phyloP scores from a whole-genome alignment of 2,888 invertebrate species.

The Junonia oenone region DNA sequence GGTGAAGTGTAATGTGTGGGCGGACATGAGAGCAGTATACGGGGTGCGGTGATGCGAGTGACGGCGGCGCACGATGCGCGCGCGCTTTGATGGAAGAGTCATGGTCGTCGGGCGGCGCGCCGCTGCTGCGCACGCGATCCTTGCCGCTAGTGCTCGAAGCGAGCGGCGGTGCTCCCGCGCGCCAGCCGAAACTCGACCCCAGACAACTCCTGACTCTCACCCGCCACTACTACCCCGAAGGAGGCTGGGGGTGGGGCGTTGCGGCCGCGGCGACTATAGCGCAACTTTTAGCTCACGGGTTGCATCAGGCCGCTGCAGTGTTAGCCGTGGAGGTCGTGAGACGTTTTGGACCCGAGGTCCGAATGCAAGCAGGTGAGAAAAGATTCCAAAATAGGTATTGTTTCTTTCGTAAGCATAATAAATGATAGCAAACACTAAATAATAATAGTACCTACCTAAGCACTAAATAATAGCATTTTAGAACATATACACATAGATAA shows the following conservation, averaged over 20 bases:
- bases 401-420: too few species aligned
- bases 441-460: too few species aligned
- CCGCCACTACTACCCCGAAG: slow-evolving; percentile 92
- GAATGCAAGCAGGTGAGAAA: slow-evolving; percentile 82
- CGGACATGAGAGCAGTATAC: slow-evolving; percentile 60
- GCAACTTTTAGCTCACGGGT: slow-evolving; percentile 86
- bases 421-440: too few species aligned
- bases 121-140: slow-evolving; percentile 83
- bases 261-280: slow-evolving; percentile 85
- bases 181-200: slow-evolving; percentile 72
- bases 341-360: slow-evolving; percentile 80
- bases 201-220: slow-evolving; percentile 83
- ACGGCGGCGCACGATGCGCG: slow-evolving; percentile 67
- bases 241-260: slow-evolving; percentile 93
- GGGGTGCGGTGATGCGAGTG: slow-evolving; percentile 58
- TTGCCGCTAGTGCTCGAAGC: slow-evolving; percentile 82
- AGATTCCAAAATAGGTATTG: too few species aligned
- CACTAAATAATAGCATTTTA: too few species aligned
- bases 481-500: too few species aligned
- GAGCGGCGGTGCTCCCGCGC: slow-evolving; percentile 66
- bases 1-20: slow-evolving; percentile 39
- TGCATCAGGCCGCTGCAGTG: slow-evolving; percentile 84
- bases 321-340: slow-evolving; percentile 79
- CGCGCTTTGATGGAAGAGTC: slow-evolving; percentile 76
- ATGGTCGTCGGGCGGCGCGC: slow-evolving; percentile 78